phyloP scores from a whole-genome alignment of 2,113 vertebrate species.

The Paratilapia polleni region DNA sequence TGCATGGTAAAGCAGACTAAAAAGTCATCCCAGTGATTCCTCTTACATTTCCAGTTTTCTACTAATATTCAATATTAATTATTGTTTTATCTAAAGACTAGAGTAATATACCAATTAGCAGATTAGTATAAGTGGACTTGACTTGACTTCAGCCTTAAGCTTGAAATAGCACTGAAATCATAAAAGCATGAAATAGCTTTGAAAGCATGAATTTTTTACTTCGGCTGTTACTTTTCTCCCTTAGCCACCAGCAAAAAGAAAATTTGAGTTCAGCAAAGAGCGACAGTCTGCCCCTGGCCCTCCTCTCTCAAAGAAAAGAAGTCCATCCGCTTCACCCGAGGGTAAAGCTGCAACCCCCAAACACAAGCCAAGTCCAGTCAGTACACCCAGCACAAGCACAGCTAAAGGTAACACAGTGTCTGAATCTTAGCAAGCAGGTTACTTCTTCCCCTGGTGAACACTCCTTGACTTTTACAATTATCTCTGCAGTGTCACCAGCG shows the following conservation, averaged over 20 bases:
- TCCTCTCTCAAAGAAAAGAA: slow-evolving; percentile 73
- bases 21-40: neutral
- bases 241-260: slow-evolving; percentile 85
- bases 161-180: neutral
- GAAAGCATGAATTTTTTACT: too few species aligned
- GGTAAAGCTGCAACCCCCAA: slow-evolving; percentile 66
- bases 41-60: neutral
- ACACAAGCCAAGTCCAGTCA: slow-evolving; percentile 59
- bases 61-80: neutral
- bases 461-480: neutral
- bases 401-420: slow-evolving; percentile 74
- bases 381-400: slow-evolving; percentile 57
- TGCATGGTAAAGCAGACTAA: neutral
- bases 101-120: neutral
- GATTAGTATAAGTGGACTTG: neutral
- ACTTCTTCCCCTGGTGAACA: neutral
- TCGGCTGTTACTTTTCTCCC: neutral
- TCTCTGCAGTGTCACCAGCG: slow-evolving; percentile 50
- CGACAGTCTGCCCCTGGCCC: slow-evolving; percentile 65
- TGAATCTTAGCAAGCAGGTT: accelerated
- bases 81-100: neutral
- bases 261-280: slow-evolving; percentile 88
- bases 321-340: slow-evolving; percentile 65
- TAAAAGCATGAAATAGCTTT: neutral
- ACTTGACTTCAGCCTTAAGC: neutral